phyloP scores from a whole-genome alignment of 2,113 vertebrate species.

The Stigmatopora nigra region DNA sequence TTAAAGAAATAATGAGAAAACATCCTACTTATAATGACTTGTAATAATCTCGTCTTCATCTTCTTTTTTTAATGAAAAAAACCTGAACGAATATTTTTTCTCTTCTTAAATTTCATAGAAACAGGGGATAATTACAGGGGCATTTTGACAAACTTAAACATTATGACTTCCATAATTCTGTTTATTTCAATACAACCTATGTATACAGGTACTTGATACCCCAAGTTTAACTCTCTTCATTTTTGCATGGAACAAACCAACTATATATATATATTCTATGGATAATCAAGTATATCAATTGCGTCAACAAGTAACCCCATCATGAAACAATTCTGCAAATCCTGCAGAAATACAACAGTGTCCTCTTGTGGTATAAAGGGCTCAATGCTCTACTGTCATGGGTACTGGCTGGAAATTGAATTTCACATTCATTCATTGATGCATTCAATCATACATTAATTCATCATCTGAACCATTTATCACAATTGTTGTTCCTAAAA shows the following conservation, averaged over 20 bases:
- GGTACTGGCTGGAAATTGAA: neutral
- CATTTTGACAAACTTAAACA: neutral
- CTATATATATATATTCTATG: neutral
- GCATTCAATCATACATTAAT: too few relatives aligned
- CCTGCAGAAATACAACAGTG: constrained; percentile 43
- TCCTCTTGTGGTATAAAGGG: constrained; percentile 46
- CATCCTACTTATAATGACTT: neutral
- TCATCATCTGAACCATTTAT: too few relatives aligned
- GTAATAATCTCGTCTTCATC: too few relatives aligned
- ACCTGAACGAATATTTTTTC: too few relatives aligned
- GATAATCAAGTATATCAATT: neutral
- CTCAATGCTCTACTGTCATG: constrained; percentile 20
- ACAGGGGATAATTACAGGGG: neutral
- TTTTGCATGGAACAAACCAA: neutral
- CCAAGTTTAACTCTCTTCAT: neutral
- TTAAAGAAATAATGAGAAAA: constrained; percentile 3
- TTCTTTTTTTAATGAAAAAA: too few relatives aligned
- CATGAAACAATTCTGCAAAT: neutral
- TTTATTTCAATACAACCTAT: too few relatives aligned
- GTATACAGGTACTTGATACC: neutral
- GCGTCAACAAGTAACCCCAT: neutral
- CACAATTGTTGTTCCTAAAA: neutral
- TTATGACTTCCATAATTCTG: too few relatives aligned
- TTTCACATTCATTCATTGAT: too few relatives aligned
- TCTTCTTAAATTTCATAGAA: neutral